Conservation (phyloP, 2,888 invertebrate genomes). For the Agrilus cyanescens region DNA sequence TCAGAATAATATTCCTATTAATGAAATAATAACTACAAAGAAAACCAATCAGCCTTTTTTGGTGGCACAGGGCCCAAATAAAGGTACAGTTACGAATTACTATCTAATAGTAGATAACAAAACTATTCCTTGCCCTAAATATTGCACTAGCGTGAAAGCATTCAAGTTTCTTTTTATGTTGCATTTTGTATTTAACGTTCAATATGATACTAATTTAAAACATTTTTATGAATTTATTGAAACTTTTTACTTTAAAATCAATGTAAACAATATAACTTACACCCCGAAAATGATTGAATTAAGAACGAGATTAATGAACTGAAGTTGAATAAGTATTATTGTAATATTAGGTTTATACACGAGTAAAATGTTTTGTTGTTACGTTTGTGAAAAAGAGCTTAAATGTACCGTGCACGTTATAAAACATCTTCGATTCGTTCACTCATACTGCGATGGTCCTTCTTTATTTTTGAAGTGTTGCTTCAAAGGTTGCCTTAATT, state of each 20-base stretch:
- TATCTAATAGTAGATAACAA: not conserved
- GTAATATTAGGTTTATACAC: not conserved
- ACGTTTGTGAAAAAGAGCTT: not conserved
- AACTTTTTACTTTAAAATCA: not conserved
- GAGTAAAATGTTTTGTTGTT: not conserved
- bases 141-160: not conserved
- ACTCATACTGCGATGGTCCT: not conserved
- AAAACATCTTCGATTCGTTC: not conserved
- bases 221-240: conserved; percentile 1
- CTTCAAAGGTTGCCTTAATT: not conserved
- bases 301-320: not conserved
- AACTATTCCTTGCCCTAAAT: not conserved
- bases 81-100: not conserved
- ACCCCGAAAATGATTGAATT: conserved; percentile 1
- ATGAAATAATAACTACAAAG: no score
- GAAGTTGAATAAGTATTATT: not conserved
- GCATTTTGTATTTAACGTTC: not conserved
- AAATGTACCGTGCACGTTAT: not conserved
- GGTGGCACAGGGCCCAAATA: not conserved
- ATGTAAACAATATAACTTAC: not conserved
- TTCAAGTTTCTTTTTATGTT: conserved; percentile 1
- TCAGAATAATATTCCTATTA: no score
- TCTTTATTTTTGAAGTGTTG: conserved; percentile 2
- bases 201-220: not conserved
- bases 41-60: not conserved